phyloP scores from a whole-genome alignment of 2,888 invertebrate genomes.

The Cyclophora punctaria region DNA sequence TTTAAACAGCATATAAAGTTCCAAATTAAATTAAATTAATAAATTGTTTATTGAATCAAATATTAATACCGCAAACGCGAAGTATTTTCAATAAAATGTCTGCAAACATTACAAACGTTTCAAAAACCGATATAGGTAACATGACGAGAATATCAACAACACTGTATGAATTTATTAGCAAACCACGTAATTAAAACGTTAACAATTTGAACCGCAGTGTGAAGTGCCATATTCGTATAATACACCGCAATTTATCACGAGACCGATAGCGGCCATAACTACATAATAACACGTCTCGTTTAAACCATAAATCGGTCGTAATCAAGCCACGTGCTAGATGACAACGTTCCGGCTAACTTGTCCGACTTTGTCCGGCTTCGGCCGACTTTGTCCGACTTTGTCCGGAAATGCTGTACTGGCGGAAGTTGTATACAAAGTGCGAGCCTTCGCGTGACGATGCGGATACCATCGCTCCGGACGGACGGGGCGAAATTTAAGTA shows the following conservation, averaged over 20 bases:
- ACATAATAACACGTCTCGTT: slow-evolving; percentile 47
- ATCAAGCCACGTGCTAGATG: slow-evolving; percentile 68
- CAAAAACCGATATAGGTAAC: too few species aligned
- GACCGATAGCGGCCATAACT: slow-evolving; percentile 12
- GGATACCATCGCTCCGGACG: slow-evolving; percentile 16
- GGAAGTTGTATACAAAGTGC: slow-evolving; percentile 72
- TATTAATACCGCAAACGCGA: too few species aligned
- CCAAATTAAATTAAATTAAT: too few species aligned
- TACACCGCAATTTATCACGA: slow-evolving; percentile 7
- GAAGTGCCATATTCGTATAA: neutral
- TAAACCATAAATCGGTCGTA: slow-evolving; percentile 52
- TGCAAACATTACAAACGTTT: too few species aligned
- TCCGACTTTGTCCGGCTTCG: slow-evolving; percentile 28
- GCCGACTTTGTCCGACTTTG: slow-evolving; percentile 26
- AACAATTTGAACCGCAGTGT: slow-evolving; percentile 3
- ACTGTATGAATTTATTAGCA: slow-evolving; percentile 5
- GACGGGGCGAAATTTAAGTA: slow-evolving; percentile 9
- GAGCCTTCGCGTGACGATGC: slow-evolving; percentile 61
- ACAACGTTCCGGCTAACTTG: slow-evolving; percentile 61
- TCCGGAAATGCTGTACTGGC: slow-evolving; percentile 37
- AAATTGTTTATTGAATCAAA: too few species aligned
- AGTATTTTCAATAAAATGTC: too few species aligned
- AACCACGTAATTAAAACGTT: slow-evolving; percentile 1
- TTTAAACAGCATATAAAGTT: too few species aligned
- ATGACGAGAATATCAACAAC: too few species aligned